Evolutionary conservation across 1,140 invertebrate species (phyloP).

Genomic region (Drosophila subobscura): DNA sequence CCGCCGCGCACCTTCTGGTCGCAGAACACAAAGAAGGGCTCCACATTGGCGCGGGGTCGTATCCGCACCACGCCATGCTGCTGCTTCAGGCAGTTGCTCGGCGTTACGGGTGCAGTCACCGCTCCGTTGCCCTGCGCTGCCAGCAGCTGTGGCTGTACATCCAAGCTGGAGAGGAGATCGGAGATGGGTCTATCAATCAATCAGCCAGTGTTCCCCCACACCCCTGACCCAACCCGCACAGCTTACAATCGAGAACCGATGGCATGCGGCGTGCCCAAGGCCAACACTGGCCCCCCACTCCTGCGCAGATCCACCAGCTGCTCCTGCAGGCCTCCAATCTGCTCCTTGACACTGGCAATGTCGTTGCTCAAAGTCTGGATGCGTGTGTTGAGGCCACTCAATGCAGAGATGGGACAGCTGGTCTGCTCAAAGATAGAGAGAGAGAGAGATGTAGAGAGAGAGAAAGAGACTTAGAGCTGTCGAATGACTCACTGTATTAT

Average conservation of each 20-base stretch:
- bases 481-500: constrained; percentile 45
- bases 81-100: constrained; percentile 49
- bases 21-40: constrained; percentile 65
- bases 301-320: constrained; percentile 54
- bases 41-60: constrained; percentile 21
- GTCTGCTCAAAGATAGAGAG: constrained; percentile 3
- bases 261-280: neutral
- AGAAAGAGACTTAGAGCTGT: neutral
- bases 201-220: no score
- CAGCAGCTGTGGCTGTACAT: constrained; percentile 23
- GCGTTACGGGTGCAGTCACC: constrained; percentile 12
- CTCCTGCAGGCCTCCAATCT: constrained; percentile 59
- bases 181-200: neutral
- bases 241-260: constrained; percentile 53
- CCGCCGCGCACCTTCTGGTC: constrained; percentile 56
- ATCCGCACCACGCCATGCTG: constrained; percentile 57
- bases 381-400: constrained; percentile 46
- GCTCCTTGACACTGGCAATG: constrained; percentile 37
- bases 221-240: no score
- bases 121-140: neutral
- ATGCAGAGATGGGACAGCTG: constrained; percentile 28
- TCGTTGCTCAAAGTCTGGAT: constrained; percentile 46
- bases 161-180: constrained; percentile 12
- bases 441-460: constrained; percentile 2
- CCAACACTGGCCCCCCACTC: neutral